Conservation (phyloP, 2,797 vertebrate genomes). For the Pangasius krempfi region DNA sequence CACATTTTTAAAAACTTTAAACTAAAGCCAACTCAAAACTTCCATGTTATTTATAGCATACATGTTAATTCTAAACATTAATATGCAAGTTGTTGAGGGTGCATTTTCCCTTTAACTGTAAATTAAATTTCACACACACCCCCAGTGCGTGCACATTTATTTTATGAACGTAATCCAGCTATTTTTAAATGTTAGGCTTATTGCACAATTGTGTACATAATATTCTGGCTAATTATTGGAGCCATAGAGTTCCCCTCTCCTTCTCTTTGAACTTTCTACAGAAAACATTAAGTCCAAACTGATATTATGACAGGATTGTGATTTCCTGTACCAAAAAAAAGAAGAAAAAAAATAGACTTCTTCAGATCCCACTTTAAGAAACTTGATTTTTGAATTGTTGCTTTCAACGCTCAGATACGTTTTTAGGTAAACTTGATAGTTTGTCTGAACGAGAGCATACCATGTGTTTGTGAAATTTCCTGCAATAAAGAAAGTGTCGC, state of each 20-base stretch:
- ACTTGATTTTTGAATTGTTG: too few species aligned
- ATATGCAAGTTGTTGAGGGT: not conserved
- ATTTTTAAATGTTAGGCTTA: not conserved
- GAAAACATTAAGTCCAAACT: too few species aligned
- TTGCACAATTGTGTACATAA: not conserved
- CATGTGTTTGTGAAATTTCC: too few species aligned
- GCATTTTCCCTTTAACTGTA: not conserved
- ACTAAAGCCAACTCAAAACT: not conserved
- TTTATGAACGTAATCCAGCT: not conserved
- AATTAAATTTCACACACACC: not conserved
- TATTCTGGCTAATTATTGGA: not conserved
- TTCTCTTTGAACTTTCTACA: too few species aligned
- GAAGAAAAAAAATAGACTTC: too few species aligned
- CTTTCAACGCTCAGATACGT: too few species aligned
- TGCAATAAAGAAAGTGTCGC: not conserved
- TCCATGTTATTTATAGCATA: too few species aligned
- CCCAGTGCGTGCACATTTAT: not conserved
- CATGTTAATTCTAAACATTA: too few species aligned
- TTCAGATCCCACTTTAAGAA: too few species aligned
- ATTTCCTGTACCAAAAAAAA: not conserved
- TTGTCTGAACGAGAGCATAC: too few species aligned
- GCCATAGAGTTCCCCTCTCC: not conserved
- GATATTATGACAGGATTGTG: not conserved
- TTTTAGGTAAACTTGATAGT: too few species aligned
- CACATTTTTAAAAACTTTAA: too few species aligned